Conservation (phyloP, 1,140 invertebrate species). For the Cherax destructor region DNA sequence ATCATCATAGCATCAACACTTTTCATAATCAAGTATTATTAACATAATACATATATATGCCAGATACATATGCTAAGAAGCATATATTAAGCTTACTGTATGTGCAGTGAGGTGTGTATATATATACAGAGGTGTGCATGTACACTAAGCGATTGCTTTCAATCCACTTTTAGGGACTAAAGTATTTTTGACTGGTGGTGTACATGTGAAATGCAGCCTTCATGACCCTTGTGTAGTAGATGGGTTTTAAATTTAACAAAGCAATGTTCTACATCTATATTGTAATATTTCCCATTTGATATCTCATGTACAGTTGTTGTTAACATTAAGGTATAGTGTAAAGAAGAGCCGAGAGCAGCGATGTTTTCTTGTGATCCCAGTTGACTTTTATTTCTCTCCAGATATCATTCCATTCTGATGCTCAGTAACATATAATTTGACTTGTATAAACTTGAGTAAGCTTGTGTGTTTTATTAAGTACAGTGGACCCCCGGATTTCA, state of each 20-base stretch:
- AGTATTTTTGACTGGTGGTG: no score
- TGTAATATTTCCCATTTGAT: neutral
- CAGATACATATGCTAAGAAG: no score
- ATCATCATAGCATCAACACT: neutral
- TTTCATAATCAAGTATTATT: conserved; percentile 1
- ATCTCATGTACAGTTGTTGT: neutral
- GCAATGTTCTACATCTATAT: neutral
- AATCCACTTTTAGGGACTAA: no score
- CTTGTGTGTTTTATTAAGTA: neutral
- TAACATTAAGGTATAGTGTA: neutral
- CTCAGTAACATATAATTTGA: neutral
- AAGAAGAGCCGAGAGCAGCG: neutral
- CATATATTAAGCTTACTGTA: no score
- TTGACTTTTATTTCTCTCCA: neutral
- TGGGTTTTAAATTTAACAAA: no score
- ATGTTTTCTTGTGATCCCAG: neutral
- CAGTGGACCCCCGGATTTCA: no score
- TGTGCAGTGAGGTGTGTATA: no score
- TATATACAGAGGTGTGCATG: no score
- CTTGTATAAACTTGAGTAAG: neutral
- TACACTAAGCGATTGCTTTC: no score
- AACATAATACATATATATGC: no score
- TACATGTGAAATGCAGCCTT: no score
- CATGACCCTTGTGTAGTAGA: no score
- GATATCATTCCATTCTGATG: neutral